Base-by-base conservation (phyloP, 1,140 invertebrate species). In the Chironomus striatipennis region DNA sequence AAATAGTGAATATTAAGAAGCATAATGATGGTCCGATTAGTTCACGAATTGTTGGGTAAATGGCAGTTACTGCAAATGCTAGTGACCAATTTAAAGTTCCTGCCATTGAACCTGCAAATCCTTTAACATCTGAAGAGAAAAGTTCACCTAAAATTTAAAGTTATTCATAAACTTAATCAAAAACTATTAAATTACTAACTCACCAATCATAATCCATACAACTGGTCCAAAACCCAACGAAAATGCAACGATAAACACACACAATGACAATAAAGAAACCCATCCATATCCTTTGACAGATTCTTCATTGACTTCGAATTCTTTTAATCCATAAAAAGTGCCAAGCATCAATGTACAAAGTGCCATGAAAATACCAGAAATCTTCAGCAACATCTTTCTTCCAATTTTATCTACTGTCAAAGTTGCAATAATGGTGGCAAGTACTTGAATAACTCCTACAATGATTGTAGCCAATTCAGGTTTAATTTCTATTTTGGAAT, bases 11-110 rank as follows among this genome's bases (percentile, higher is more conserved):
- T 18, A 95, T 80, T 88, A 90, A 95, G 82, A 95, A 97, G 20
- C 65, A 70, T 10, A 6, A 7, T 70, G 65, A 18, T 24, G 18
- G 12, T 17, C 67, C 17, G 42, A 20, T 64, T 12, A 79, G 67
- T 77, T 79, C 83, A 75, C 85, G 82, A 42, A 85, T 79, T 20
- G 79, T 77, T 72, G 85, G 86, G 75, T 86, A 87, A 0, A 84
- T 82, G 75, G 92, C 91, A 17, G 95, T 95, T 0, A 96, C 89
- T 9, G 93, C 76, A 81, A 97, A 97, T 73, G 91, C 93, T 74
- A 89, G 88, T 3, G 90, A 78, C 87, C 94, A 91, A 78, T 94
- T 96, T 77, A 90, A 88, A 10, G 88, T 85, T 64, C 90, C 90
- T 4, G 91, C 90, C 77, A 93, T 87, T 0, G 91, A 87, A 77